Base-by-base conservation (phyloP, 1,140 invertebrate genomes). In the Ostrea denselamellosa region DNA sequence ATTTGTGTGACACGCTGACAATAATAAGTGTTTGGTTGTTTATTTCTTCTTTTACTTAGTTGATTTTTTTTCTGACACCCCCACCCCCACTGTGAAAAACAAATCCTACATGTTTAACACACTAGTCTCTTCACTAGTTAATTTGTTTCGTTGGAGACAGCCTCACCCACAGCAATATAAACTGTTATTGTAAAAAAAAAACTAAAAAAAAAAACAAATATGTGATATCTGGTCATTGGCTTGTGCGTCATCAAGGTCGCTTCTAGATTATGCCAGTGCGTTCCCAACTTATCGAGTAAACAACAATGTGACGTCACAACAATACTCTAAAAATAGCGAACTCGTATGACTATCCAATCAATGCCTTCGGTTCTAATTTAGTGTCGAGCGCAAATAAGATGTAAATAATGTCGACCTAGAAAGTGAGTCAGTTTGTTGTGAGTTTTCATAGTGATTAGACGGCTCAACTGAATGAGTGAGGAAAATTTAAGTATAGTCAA, bases 351-450 rank as follows among this genome's bases (percentile, higher is more conserved):
- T 77, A 34, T 14, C 68, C 68, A 77, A 25, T 77, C 25, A 77
- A 77, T 34, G 25, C 56, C 17, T 77, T 77, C 25, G 68, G 68
- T 77, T 34, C 28, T 14, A 34, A 77, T 22, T 8, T 77, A 77
- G 28, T 77, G 68, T 77, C 68, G 68, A 77, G 68, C 25, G 68
- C 68, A 77, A 77, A 77, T 25, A 14, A 34, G 28, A 77, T 77
- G 68, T 28, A 77, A 77, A 77, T 77, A 77, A 77, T 62, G 56
- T 62, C 56, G 28, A 25, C 14, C 25, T 8, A 77, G 68, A 28
- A 9, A 17, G 10, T 77, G 68, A 77, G 22, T 77, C 68, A 77
- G 22, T 77, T 77, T 34, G 22, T 14, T 77, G 22, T 77, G 22
- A 25, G 68, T 77, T 22, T 14, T 77, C 68, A 62, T 25, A 28